Evolutionary conservation across 2,113 vertebrate genomes (phyloP).

Genomic region (Dicentrarchus labrax): DNA sequence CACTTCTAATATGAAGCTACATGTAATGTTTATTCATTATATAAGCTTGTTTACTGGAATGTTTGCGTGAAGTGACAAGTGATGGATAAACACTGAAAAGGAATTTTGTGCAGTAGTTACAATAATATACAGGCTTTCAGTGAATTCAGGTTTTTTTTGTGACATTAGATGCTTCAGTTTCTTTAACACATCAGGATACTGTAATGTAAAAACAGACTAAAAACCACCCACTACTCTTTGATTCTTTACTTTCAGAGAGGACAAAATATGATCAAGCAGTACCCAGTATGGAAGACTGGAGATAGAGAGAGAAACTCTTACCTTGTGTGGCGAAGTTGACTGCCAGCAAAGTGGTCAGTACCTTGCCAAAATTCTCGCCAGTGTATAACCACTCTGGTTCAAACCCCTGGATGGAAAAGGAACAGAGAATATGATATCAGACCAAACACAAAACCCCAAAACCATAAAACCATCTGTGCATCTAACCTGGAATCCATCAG

Average conservation of each 20-base stretch:
- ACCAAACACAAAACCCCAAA: background rate
- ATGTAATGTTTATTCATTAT: background rate
- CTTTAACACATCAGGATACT: background rate
- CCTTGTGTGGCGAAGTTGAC: slow-evolving; percentile 96
- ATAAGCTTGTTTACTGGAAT: background rate
- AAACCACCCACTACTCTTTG: background rate
- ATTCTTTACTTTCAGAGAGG: background rate
- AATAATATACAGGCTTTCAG: background rate
- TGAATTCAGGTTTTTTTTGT: background rate
- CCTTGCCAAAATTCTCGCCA: slow-evolving; percentile 92
- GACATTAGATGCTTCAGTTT: background rate
- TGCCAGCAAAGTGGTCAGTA: slow-evolving; percentile 90
- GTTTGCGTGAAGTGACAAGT: background rate
- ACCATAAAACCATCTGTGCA: background rate
- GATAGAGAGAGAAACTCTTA: slow-evolving; percentile 76
- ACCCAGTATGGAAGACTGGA: background rate
- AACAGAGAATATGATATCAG: slow-evolving; percentile 46
- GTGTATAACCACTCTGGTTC: slow-evolving; percentile 92
- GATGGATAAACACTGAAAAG: background rate
- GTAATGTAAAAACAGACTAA: background rate
- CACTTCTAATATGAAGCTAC: background rate
- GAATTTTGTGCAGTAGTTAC: background rate
- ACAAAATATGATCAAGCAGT: background rate
- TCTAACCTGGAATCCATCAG: slow-evolving; percentile 11
- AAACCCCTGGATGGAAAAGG: slow-evolving; percentile 87